Base-by-base conservation (phyloP, 2,888 invertebrate genomes). In the Ceramica pisi region DNA sequence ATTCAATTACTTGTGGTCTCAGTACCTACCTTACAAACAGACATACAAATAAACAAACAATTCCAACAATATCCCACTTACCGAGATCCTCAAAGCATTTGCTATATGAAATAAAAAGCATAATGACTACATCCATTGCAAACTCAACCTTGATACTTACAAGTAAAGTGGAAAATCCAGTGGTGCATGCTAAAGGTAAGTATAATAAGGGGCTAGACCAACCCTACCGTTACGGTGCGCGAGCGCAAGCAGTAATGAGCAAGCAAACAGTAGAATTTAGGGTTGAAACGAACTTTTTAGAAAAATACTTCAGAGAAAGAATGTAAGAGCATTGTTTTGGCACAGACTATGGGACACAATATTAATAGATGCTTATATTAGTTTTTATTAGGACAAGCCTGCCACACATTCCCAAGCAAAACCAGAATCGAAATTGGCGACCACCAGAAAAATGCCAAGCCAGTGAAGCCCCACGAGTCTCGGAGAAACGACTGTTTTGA, bases 151-250 rank as follows among this genome's bases (percentile, higher is more conserved):
- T 79, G 62, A 38, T 0, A 0, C 1, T 0, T 1, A 0, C 0
- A 0, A 0, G 4, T 59, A 71, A 21, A 53, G 64, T 59, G 44
- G 0, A 62, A 64, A 72, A 19, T 75, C 1, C 1, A 66, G n/a
- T 64, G 26, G 12, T 23, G 7, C 1, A 16, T 41, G 1, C 46
- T 3, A n/a, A 59, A 78, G 26, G 70, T 78, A 57, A 68, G 75
- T 61, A 77, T 84, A 76, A 74, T 81, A 84, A 88, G 90, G 92
- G 91, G 90, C 87, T 90, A 88, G 87, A 87, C 85, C 92, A 94
- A 92, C 94, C 94, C 93, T 92, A 91, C 91, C 90, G 95, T 95
- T 89, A 91, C 93, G 95, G 90, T 91, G 91, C 87, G 87, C 92
- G 88, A 80, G 90, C 91, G 91, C 92, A 88, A 78, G 71, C 87